Evolutionary conservation across 2,888 invertebrate genomes (phyloP), one percentile per base, ranked within the genome.

Genomic region (Chalcis sispes): DNA sequence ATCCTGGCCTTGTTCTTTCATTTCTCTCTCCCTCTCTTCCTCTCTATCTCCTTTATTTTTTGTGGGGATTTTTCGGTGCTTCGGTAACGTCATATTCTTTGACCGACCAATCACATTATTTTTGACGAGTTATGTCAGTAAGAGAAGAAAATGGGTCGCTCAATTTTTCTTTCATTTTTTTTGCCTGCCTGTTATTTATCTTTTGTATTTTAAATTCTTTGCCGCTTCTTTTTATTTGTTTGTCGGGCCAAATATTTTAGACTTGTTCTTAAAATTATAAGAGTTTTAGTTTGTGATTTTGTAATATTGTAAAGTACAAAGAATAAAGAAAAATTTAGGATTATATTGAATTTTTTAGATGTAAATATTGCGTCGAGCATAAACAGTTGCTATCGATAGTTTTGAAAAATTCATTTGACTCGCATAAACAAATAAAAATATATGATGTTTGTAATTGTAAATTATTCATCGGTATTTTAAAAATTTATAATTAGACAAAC

Each of bases 61-160:
- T 62, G 10, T 46, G 52, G 65, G 71, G 61, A 77, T 77, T 76
- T 72, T 69, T 70, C 36, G 54, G 52, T 58, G 46, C 40, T 13
- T 46, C 52, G 2, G 87, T 87, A 87, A 86, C 87, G 87, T 87
- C 87, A 86, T 84, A 84, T 84, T 84, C 83, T 80, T 82, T 82
- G 81, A 77, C 80, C 82, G 79, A 82, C 88, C 88, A 88, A 88
- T 88, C 88, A 88, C 88, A 88, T 88, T 88, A 88, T 88, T 88
- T 88, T 88, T 88, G 87, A 88, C 87, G 86, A 88, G 87, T 88
- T 88, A 87, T 86, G 77, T 74, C 77, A 73, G 61, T 4, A 25
- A 40, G 18, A 18, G 42, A 61, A 42, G 77, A 77, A 77, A 77
- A 74, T 73, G 61, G 70, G 70, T 77, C 73, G 73, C 59, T 70